Base-by-base conservation (phyloP, 1,140 invertebrate species). In the Branchinecta lynchi region DNA sequence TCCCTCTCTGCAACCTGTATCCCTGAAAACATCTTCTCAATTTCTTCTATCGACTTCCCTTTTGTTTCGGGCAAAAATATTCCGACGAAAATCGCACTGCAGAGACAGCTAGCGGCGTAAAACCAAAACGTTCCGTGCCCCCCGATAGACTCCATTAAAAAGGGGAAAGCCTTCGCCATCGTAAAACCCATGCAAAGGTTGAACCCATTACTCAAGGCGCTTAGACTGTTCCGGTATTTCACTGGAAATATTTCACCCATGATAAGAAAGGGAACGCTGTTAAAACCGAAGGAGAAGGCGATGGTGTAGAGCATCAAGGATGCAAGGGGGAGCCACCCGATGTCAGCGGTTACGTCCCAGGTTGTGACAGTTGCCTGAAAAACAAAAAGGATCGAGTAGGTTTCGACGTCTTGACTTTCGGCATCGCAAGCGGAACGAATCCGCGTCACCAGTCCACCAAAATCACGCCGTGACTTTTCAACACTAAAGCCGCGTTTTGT, bases 221-320 rank as follows among this genome's bases (percentile, higher is more conserved):
- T 76, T 12, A 79, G 77, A 20, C 74, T 71, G 17, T 78, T 77
- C 60, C 77, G 70, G 12, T 75, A 78, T 51, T 73, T 73, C 12
- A 74, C 73, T n/a, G 79, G 79, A 68, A 80, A 79, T 8, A 80
- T 75, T 74, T 80, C 79, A 9, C 79, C 79, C 76, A 78, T 78
- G 10, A 79, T 73, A 43, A 80, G 73, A 74, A 78, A 77, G 21
- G 79, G 79, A 32, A 80, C 76, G 10, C 78, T 79, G 21, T 79
- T 78, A 77, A 77, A 80, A 6, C 79, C 79, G n/a, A 79, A 60
- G 7, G 78, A 76, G 74, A 80, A 80, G 7, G 76, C 77, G 43
- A 76, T 70, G 43, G 79, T 77, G 71, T 76, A 80, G 1, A 77
- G 45, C 8, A 78, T 74, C 0, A 80, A 72, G 65, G 76, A 78